A percentile compares a stretch with the other conserved stretches of the same genome.
Evolutionary conservation across 2,888 invertebrate species (phyloP).

Genomic region (Hyalella azteca): DNA sequence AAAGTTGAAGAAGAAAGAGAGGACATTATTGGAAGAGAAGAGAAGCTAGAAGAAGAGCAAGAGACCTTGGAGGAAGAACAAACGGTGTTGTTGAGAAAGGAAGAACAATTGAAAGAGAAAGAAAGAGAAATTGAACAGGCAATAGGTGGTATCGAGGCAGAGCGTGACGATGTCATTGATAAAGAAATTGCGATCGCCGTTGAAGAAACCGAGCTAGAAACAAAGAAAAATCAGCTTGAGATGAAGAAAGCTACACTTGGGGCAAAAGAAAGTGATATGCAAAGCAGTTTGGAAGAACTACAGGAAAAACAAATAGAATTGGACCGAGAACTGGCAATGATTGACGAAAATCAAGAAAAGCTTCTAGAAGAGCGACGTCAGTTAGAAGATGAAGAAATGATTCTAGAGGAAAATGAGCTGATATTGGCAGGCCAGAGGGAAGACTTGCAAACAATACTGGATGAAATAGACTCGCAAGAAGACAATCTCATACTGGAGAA

Average conservation of each 20-base stretch:
- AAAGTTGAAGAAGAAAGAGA: conserved; percentile 10
- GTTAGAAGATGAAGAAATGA: conserved; percentile 23
- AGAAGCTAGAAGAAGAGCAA: conserved; percentile 17
- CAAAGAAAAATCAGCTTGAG: background rate
- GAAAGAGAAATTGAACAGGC: background rate
- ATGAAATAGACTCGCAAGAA: conserved; percentile 22
- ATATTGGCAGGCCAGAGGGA: background rate
- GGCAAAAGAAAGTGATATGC: conserved; percentile 14
- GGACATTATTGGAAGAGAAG: background rate
- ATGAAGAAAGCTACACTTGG: background rate
- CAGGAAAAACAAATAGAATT: background rate
- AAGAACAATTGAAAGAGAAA: background rate
- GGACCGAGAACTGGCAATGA: conserved; percentile 6
- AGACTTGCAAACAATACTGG: background rate
- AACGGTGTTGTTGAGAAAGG: background rate
- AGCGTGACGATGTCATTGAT: conserved; percentile 23
- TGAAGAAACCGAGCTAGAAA: background rate
- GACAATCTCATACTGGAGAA: background rate
- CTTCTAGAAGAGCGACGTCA: background rate
- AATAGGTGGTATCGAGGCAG: background rate
- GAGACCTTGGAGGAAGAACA: conserved; percentile 17
- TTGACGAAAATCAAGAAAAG: conserved; percentile 4
- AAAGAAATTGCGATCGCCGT: conserved; percentile 27
- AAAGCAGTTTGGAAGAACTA: background rate
- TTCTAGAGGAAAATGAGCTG: conserved; percentile 17